phyloP scores from a whole-genome alignment of 2,797 vertebrate species.

The Hirundo rustica region DNA sequence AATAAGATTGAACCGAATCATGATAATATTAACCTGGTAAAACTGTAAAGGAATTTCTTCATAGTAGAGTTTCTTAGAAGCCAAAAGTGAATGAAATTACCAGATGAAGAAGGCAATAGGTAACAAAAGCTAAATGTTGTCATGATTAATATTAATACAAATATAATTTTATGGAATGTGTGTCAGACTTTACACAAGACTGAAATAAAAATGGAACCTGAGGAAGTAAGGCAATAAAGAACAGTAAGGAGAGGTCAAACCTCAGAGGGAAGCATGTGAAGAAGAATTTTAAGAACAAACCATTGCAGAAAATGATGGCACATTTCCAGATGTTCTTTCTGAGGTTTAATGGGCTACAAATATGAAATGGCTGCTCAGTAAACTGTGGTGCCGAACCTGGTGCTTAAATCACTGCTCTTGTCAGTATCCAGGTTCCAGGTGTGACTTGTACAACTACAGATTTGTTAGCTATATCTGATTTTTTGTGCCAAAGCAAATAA shows the following conservation, averaged over 20 bases:
- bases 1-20: neutral
- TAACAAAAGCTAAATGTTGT: neutral
- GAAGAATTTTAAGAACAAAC: neutral
- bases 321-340: neutral
- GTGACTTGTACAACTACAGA: neutral
- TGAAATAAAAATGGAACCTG: neutral
- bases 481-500: neutral
- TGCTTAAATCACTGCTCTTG: neutral
- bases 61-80: neutral
- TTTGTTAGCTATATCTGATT: neutral
- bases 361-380: neutral
- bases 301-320: neutral
- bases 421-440: neutral
- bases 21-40: neutral
- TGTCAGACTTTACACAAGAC: neutral
- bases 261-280: neutral
- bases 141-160: neutral
- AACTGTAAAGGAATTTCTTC: neutral
- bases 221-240: neutral
- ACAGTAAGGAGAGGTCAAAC: neutral
- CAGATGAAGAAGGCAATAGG: neutral
- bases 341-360: neutral
- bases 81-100: neutral
- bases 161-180: neutral
- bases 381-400: neutral